Base-by-base conservation (phyloP, 2,113 vertebrate genomes). In the Penelope pileata region DNA sequence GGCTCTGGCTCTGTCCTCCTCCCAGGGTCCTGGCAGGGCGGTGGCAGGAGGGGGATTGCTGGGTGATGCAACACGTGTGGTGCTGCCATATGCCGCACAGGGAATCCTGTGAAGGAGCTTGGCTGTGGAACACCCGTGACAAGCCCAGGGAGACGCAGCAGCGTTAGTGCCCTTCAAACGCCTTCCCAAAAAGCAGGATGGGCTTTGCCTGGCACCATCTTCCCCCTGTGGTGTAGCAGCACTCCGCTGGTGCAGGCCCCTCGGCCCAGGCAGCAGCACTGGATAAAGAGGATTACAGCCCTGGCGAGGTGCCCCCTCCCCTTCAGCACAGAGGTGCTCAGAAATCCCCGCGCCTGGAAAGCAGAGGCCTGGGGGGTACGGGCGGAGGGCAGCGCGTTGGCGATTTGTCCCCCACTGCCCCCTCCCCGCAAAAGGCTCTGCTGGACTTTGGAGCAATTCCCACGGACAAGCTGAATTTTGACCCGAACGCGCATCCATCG, bases 361-460 rank as follows among this genome's bases (percentile, higher is more conserved):
- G 56, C 7, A 2, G 53, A 34, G 73, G 67, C 76, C 15, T 16
- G 4, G 5, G 8, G 16, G 13, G 3, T 14, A 24, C 12, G 3
- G 17, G 16, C n/a, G 29, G 72, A 30, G n/a, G 43, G 87, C 21
- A 45, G 5, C 64, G 30, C 10, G 50, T 50, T 70, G 64, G n/a
- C 64, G 13, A 16, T 77, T 86, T 64, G 83, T 67, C 68, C 81
- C 48, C 56, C 16, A 50, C 43, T 50, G 50, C 42, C 91, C 93
- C 83, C 42, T 66, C 59, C 38, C 73, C 86, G 76, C 48, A 83
- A 34, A 70, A 21, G 67, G 29, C 81, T 80, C 64, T 34, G 60
- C 56, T 74, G 92, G 92, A 92, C 88, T 96, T 95, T 75, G 91
- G 74, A 93, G 79, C 66, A 30, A 92, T 94, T 93, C 95, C 86